phyloP scores from a whole-genome alignment of 2,113 vertebrate genomes.

The Madoqua kirkii region DNA sequence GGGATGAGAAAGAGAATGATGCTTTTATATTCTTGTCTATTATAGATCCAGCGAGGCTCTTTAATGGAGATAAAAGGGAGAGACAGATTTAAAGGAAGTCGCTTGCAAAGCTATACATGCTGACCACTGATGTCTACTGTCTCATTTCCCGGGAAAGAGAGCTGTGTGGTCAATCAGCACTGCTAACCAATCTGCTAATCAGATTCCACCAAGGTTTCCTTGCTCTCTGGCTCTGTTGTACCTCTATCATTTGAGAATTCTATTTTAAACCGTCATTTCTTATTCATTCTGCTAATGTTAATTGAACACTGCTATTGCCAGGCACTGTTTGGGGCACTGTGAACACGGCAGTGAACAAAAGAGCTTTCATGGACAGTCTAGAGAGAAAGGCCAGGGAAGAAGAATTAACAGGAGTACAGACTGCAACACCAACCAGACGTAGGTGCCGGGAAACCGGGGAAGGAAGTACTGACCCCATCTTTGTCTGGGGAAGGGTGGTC shows the following conservation, averaged over 20 bases:
- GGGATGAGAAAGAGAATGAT: conserved; percentile 57
- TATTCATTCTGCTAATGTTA: not conserved
- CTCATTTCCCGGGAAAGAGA: not conserved
- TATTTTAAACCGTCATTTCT: not conserved
- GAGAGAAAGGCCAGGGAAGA: not conserved
- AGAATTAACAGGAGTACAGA: not conserved
- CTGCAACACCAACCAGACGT: not conserved
- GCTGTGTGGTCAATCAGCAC: not conserved
- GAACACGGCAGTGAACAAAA: not conserved
- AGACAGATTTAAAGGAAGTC: conserved; percentile 25
- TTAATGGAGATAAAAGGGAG: conserved; percentile 47
- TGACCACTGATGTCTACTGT: not conserved
- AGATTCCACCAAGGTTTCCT: not conserved
- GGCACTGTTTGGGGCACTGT: not conserved
- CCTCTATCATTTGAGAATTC: not conserved
- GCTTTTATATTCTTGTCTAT: conserved; percentile 59
- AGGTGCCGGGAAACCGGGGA: fast-evolving
- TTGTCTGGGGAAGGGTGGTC: not conserved
- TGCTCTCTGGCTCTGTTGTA: not conserved
- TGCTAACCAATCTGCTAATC: not conserved
- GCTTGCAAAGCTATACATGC: not conserved
- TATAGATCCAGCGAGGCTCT: conserved; percentile 44
- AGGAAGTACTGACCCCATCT: not conserved
- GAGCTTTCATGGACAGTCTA: not conserved
- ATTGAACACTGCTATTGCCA: not conserved